Conservation (phyloP, 2,797 vertebrate genomes). For the Tachyglossus aculeatus region DNA sequence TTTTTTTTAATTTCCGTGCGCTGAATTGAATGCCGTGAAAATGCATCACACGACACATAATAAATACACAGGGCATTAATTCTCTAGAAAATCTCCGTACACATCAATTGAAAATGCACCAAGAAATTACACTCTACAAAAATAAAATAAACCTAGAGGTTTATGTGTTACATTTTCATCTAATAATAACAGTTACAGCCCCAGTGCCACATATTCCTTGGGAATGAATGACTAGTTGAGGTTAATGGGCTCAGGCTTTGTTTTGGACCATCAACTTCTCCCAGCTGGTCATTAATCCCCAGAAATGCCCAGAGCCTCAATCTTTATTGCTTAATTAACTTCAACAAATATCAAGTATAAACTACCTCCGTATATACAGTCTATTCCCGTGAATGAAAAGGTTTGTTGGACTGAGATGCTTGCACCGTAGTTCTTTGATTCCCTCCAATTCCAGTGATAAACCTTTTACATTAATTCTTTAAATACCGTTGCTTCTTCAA, state of each 20-base stretch:
- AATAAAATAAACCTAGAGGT: slow-evolving; percentile 40
- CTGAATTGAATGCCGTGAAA: slow-evolving; percentile 23
- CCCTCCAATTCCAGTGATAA: slow-evolving; percentile 7
- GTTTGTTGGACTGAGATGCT: slow-evolving; percentile 17
- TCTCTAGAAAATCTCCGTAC: slow-evolving; percentile 36
- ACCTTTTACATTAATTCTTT: not conserved
- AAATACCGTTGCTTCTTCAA: not conserved
- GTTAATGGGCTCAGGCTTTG: slow-evolving; percentile 44
- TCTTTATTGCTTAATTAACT: slow-evolving; percentile 56
- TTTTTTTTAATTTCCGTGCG: slow-evolving; percentile 26
- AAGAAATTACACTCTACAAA: slow-evolving; percentile 37
- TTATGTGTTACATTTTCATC: slow-evolving; percentile 47
- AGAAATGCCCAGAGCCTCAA: slow-evolving; percentile 27
- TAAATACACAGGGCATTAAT: slow-evolving; percentile 50
- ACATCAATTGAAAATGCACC: slow-evolving; percentile 28
- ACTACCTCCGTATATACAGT: slow-evolving; percentile 34
- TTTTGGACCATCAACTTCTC: slow-evolving; percentile 49
- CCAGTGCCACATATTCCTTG: not conserved
- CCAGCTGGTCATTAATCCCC: slow-evolving; percentile 45
- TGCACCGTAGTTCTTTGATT: slow-evolving; percentile 32
- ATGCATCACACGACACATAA: slow-evolving; percentile 23
- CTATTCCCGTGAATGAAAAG: slow-evolving; percentile 20
- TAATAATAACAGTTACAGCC: slow-evolving; percentile 12
- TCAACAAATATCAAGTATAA: slow-evolving; percentile 44
- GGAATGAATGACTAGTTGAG: slow-evolving; percentile 43